Base-by-base conservation (phyloP, 2,888 invertebrate species). In the Hemistola chrysoprasaria region DNA sequence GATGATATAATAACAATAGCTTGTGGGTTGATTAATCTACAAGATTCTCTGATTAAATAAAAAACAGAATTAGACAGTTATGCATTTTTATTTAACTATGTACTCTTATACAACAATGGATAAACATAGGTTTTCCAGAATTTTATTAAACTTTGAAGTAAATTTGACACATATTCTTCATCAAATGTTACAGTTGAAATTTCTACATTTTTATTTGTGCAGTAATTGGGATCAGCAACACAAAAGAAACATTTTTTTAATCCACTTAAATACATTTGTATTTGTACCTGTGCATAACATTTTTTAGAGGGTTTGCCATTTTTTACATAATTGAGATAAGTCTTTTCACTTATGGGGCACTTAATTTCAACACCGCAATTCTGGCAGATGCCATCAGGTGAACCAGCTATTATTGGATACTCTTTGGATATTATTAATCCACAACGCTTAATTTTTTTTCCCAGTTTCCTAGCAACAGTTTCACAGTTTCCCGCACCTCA, bases 291-390 rank as follows among this genome's bases (percentile, higher is more conserved):
- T 3, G 6, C 23, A 8, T 23, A 8, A 8, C 3, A 23, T n/a
- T 23, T 23, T 5, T 23, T 8, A 1, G n/a, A 8, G 7, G 8
- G 7, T 23, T 23, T 5, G 1, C n/a, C 23, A 23, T 23, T 23
- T 5, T 23, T 5, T n/a, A 23, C 3, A 23, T 23, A 23, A 3
- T 23, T 5, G 3, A 7, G 3, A 3, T 1, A 7, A 23, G 7
- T 23, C 3, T 23, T 23, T 3, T 5, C 27, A 27, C 7, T 27
- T 11, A 27, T 11, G n/a, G 30, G 30, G 21, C 30, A 30, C 22
- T 30, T 30, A 10, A 30, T 30, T 22, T 30, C 30, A 6, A 30
- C 9, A n/a, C 21, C 22, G 6, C n/a, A 9, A 2, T 16, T 4
- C 3, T 16, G 3, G 16, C 16, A 2, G 2, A 16, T 16, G 2